phyloP scores from a whole-genome alignment of 1,140 invertebrate genomes.

The Drosophila funebris region DNA sequence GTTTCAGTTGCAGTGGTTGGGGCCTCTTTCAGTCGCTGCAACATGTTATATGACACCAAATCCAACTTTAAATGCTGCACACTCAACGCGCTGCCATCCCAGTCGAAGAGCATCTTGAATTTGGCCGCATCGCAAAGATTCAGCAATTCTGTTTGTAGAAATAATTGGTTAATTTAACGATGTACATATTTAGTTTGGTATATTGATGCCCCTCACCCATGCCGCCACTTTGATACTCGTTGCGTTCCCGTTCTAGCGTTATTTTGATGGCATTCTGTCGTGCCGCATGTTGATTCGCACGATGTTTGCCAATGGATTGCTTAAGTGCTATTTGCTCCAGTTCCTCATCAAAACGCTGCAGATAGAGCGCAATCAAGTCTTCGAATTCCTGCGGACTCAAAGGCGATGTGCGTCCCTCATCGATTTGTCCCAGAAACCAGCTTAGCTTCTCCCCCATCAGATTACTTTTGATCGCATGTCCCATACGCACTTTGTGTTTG shows the following conservation, averaged over 20 bases:
- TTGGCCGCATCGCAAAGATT: slow-evolving; percentile 78
- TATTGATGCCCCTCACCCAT: slow-evolving; percentile 84
- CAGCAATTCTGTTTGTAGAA: slow-evolving; percentile 71
- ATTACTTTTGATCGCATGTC: slow-evolving; percentile 88
- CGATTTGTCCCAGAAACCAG: slow-evolving; percentile 88
- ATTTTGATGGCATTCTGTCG: slow-evolving; percentile 90
- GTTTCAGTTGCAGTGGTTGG: not conserved
- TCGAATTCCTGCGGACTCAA: slow-evolving; percentile 86
- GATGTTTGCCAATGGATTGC: slow-evolving; percentile 89
- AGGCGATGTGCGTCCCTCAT: slow-evolving; percentile 84
- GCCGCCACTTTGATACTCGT: slow-evolving; percentile 90
- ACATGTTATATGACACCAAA: slow-evolving; percentile 72
- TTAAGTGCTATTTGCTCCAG: slow-evolving; percentile 90
- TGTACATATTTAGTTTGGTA: not conserved
- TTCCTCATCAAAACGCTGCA: slow-evolving; percentile 90
- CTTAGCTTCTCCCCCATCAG: slow-evolving; percentile 89
- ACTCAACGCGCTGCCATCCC: slow-evolving; percentile 81
- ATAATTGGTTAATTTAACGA: not conserved
- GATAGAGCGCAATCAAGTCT: slow-evolving; percentile 85
- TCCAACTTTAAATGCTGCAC: slow-evolving; percentile 82
- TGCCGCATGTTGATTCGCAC: slow-evolving; percentile 88
- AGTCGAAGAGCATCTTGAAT: slow-evolving; percentile 70
- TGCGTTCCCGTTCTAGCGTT: slow-evolving; percentile 87
- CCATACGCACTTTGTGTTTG: slow-evolving; percentile 87
- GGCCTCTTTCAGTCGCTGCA: slow-evolving; percentile 61